Conservation (phyloP, 2,113 vertebrate species). For the Carassius auratus region DNA sequence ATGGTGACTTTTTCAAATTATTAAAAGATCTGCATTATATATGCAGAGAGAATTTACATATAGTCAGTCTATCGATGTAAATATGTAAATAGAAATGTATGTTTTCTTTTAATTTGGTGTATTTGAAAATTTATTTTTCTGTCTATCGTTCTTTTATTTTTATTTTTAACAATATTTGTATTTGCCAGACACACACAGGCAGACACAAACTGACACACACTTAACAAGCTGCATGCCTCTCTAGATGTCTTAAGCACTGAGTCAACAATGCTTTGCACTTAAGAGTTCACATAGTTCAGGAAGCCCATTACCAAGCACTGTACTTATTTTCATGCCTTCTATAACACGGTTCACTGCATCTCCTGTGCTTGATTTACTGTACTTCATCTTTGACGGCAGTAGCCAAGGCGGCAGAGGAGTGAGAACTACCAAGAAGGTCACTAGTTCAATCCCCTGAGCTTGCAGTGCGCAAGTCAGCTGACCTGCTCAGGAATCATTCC, state of each 20-base stretch:
- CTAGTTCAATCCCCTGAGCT: slow-evolving; percentile 23
- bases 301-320: slow-evolving; percentile 30
- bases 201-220: slow-evolving; percentile 11
- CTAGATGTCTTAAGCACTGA: slow-evolving; percentile 23
- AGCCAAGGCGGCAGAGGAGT: slow-evolving; percentile 21
- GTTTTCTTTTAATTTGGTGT: no score
- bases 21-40: no score
- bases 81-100: no score
- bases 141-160: neutral
- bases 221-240: neutral
- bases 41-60: no score
- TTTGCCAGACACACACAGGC: neutral
- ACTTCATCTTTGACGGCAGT: neutral
- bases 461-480: neutral
- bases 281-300: slow-evolving; percentile 37
- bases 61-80: no score
- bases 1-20: neutral
- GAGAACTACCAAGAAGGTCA: slow-evolving; percentile 36
- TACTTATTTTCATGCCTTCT: slow-evolving; percentile 26
- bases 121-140: no score
- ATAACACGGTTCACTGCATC: slow-evolving; percentile 25
- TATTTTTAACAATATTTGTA: neutral
- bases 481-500: slow-evolving; percentile 22
- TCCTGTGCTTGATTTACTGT: slow-evolving; percentile 36
- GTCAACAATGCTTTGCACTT: slow-evolving; percentile 27